Base-by-base conservation (phyloP, 92 coral and sea anemone species). In the Umimayanthus chanpuru region DNA sequence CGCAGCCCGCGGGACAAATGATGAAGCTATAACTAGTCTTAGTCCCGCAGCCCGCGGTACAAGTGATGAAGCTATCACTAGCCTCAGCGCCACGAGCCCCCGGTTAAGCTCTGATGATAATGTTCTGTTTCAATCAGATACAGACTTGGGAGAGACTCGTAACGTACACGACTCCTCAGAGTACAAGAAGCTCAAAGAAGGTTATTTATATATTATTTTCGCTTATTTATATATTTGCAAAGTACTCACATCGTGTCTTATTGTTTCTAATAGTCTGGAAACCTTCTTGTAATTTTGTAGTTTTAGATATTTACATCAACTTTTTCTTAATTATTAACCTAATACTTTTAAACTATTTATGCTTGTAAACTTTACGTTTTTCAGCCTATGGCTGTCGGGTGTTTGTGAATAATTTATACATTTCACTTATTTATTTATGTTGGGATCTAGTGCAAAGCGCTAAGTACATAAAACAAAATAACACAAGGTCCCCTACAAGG, bases 71-170 rank as follows among this genome's bases (percentile, higher is more conserved):
- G 87, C 87, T 53, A 83, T 83, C 28, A 83, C 87, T 70, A 83
- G 78, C 16, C 29, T 70, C 20, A 70, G 87, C 32, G 36, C 77
- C 43, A 89, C 92, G 23, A 89, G 73, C 25, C 16, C 90, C 79
- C 71, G 85, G n/a, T 53, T 91, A 53, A 82, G 71, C 36, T 90
- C 95, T 29, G 81, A 89, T 6, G 96, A 92, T 44, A 95, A 95
- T 85, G 98, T 95, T 30, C 79, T 95, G 53, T 95, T 94, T 73
- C 94, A 95, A 89, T 95, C 98, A 4, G 94, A 92, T 74, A 88
- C 92, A 66, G 93, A 92, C 39, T 82, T 95, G 61, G 98, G 94
- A 5, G 88, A 90, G 18, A 92, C 96, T 28, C 89, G 94, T 23
- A 92, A 93, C 86, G 81, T 47, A 44, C 91, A 91, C 50, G 92